These are phyloP conservation scores for Eurystomus glaucurus DNA, from an alignment of 2,797 vertebrate species.

Conservation along the genomic window DNA sequence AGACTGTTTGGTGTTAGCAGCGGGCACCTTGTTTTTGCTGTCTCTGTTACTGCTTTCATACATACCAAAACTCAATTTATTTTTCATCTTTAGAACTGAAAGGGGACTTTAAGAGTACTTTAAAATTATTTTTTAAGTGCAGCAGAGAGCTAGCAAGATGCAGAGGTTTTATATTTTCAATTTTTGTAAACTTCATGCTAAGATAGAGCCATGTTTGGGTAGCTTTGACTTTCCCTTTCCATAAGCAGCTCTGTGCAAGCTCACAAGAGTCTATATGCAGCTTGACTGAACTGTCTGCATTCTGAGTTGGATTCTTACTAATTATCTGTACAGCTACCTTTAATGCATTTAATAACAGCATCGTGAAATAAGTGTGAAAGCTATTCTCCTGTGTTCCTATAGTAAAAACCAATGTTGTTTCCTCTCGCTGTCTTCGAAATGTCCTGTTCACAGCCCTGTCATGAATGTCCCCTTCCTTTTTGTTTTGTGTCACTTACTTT, in stretches of 20 bases:
- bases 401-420: not conserved
- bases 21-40: not conserved
- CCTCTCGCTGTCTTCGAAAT: not conserved
- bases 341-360: not conserved
- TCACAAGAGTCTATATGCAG: not conserved
- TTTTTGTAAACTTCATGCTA: not conserved
- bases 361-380: not conserved
- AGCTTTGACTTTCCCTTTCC: not conserved
- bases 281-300: not conserved
- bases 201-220: not conserved
- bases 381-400: not conserved
- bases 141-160: not conserved
- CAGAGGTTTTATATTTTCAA: not conserved
- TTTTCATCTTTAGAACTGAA: not conserved
- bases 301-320: not conserved
- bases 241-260: not conserved
- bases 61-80: not conserved
- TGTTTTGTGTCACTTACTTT: not conserved
- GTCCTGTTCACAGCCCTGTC: not conserved
- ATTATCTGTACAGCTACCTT: not conserved
- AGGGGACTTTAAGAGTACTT: not conserved
- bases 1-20: accelerated
- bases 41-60: not conserved
- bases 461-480: accelerated
- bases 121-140: not conserved